These are phyloP conservation scores for Zygogramma bicolorata DNA, from an alignment of 2,888 invertebrate genomes.

Conservation along the genomic window DNA sequence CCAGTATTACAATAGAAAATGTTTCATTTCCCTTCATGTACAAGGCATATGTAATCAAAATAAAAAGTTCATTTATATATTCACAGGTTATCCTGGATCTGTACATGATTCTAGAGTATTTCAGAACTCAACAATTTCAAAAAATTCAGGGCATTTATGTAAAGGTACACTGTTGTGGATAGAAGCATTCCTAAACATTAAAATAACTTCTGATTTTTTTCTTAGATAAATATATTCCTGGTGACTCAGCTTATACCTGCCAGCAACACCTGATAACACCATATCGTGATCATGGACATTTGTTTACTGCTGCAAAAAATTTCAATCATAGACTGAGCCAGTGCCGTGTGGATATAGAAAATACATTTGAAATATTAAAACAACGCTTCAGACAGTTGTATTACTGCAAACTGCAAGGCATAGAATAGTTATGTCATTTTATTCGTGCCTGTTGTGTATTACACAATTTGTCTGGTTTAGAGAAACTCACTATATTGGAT, in stretches of 20 bases:
- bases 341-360: slow-evolving; percentile 20
- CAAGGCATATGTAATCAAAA: slow-evolving; percentile 22
- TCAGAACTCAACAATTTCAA: slow-evolving; percentile 14
- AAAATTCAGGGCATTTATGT: neutral
- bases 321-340: slow-evolving; percentile 19
- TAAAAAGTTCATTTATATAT: slow-evolving; percentile 15
- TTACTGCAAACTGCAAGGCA: slow-evolving; percentile 17
- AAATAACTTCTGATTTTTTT: slow-evolving; percentile 7
- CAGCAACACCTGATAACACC: slow-evolving; percentile 15
- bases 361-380: slow-evolving; percentile 22
- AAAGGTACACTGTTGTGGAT: neutral
- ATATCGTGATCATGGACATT: slow-evolving; percentile 17
- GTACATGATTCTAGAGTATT: slow-evolving; percentile 19
- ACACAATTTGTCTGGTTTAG: slow-evolving; percentile 15
- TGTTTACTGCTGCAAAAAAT: slow-evolving; percentile 15
- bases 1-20: slow-evolving; percentile 12
- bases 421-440: slow-evolving; percentile 14
- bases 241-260: slow-evolving; percentile 16
- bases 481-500: neutral
- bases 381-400: slow-evolving; percentile 24
- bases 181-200: neutral
- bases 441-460: slow-evolving; percentile 22
- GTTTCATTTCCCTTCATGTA: slow-evolving; percentile 14
- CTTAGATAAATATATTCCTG: slow-evolving; percentile 15
- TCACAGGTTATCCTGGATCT: slow-evolving; percentile 19